A percentile compares a stretch with the other conserved stretches of the same genome.
Evolutionary conservation across 2,113 vertebrate genomes (phyloP).

Genomic region (Corythaixoides concolor): DNA sequence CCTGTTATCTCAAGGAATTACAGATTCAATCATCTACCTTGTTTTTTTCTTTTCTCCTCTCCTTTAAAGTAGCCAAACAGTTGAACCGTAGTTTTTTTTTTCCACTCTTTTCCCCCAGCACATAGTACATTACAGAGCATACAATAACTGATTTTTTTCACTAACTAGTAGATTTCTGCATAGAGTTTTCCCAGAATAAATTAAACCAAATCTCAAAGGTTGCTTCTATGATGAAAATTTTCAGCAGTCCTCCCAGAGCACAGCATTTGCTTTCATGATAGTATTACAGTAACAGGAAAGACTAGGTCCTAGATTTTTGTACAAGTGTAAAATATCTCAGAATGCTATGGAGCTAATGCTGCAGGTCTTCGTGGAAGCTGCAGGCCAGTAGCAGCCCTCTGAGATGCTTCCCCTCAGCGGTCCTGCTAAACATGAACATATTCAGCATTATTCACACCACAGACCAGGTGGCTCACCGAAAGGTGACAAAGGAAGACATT

Average conservation of each 20-base stretch:
- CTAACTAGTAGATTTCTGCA: background rate
- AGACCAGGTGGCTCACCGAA: background rate
- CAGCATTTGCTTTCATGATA: background rate
- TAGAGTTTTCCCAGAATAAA: slow-evolving; percentile 6
- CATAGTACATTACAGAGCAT: background rate
- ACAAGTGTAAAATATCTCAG: background rate
- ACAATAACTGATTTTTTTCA: background rate
- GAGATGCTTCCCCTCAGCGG: background rate
- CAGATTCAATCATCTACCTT: background rate
- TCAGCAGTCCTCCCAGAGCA: background rate
- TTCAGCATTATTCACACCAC: background rate
- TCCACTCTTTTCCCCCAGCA: background rate
- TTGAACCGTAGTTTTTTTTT: background rate
- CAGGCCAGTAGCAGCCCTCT: background rate
- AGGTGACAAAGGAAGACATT: background rate
- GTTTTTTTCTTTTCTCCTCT: background rate
- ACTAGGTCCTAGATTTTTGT: background rate
- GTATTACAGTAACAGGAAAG: background rate
- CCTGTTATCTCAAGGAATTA: background rate
- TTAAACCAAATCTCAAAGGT: background rate
- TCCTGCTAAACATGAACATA: background rate
- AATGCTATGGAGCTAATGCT: background rate
- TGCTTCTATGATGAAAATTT: background rate
- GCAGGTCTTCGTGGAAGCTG: background rate
- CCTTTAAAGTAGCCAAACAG: background rate